Conservation (phyloP, 2,888 invertebrate genomes). For the Scaptodrosophila latifasciaeformis region DNA sequence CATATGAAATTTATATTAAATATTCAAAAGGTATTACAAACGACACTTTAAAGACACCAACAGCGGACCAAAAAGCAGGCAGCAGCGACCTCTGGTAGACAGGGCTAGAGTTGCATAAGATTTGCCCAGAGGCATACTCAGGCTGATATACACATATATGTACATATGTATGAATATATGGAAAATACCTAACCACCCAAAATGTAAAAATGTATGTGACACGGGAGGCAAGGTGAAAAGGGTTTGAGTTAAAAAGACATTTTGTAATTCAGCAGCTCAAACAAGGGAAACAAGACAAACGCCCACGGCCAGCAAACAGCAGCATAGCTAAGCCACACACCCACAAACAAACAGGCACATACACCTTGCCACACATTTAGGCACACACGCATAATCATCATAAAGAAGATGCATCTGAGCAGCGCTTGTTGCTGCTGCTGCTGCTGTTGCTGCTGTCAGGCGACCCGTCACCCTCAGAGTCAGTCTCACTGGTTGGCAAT, state of each 20-base stretch:
- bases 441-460: too few species aligned
- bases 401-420: too few species aligned
- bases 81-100: not conserved
- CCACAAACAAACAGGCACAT: not conserved
- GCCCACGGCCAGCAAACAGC: constrained; percentile 37
- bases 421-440: too few species aligned
- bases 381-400: not conserved
- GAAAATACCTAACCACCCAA: constrained; percentile 13
- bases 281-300: constrained; percentile 38
- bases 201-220: constrained; percentile 2
- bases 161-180: too few species aligned
- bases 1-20: not conserved
- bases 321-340: too few species aligned
- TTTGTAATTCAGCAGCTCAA: constrained; percentile 42
- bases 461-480: too few species aligned
- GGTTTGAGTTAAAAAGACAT: not conserved
- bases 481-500: too few species aligned
- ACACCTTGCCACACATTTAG: constrained; percentile 1
- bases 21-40: not conserved
- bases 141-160: not conserved
- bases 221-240: not conserved
- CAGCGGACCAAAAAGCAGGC: not conserved
- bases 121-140: constrained; percentile 7
- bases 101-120: not conserved
- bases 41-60: constrained; percentile 2